Base-by-base conservation (phyloP, 2,888 invertebrate genomes). In the Cremastinae sp. region DNA sequence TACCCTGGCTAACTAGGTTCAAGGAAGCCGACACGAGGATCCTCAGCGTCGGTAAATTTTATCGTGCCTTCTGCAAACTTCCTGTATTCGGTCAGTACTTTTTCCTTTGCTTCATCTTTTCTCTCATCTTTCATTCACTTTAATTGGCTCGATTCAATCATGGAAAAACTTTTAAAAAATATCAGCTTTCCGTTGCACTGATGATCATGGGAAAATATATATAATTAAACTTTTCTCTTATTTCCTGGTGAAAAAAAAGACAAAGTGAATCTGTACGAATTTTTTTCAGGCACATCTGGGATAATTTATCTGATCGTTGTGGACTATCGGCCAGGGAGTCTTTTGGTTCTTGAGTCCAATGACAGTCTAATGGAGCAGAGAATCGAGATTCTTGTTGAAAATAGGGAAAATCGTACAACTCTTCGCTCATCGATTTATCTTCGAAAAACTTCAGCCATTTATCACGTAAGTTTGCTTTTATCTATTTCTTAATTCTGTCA, bases 1-100 rank as follows among this genome's bases (percentile, higher is more conserved):
- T 83, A 51, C 83, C 84, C 28, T 84, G 85, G 84, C 37, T 83
- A 14, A 81, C 78, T 53, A 82, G 82, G 73, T 70, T 85, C 62
- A 82, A 79, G 68, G 84, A 85, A 80, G 84, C 84, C 4, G 84
- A 85, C 65, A 62, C 78, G 7, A 80, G 80, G 53, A 75, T 79
- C 12, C 69, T 83, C n/a, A 66, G 77, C 10, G 64, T 59, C 7
- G 84, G 84, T 12, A 85, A 86, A 75, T 82, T 79, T 2, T 86
- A 83, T 58, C 76, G 75, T n/a, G 84, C 84, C 4, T 66, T 81
- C 51, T 68, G 82, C 22, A 75, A 78, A 20, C 18, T 83, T 10
- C 82, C 84, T 2, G 41, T 83, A 53, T 22, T 85, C 18, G 85
- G 85, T 86, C 78, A 80, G 66, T 5, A 49, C n/a, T 22, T 37